These are phyloP conservation scores for Caloenas nicobarica DNA, from an alignment of 2,113 vertebrate genomes.

Conservation along the genomic window DNA sequence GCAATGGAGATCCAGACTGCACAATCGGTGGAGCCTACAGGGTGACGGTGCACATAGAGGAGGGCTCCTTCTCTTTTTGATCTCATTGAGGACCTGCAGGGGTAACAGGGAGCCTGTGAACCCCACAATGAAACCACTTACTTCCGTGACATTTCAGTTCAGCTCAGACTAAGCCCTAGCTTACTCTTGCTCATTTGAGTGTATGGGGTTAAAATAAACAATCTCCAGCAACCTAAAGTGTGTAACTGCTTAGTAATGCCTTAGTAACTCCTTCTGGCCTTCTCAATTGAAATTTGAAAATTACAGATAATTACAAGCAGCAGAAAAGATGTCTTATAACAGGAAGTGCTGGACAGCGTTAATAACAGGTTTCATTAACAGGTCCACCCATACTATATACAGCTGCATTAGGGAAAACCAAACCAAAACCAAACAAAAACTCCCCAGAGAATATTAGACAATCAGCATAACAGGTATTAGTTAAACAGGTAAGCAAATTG, in stretches of 20 bases:
- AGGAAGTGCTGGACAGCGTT: constrained; percentile 30
- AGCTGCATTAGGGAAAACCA: neutral
- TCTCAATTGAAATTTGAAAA: constrained; percentile 38
- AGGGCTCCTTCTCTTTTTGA: neutral
- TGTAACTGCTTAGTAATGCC: constrained; percentile 2
- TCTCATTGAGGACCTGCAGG: neutral
- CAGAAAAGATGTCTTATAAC: constrained; percentile 33
- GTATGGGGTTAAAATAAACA: constrained; percentile 34
- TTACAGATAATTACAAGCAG: neutral
- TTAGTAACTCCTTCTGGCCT: neutral
- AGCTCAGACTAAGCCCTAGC: neutral
- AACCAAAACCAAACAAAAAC: neutral
- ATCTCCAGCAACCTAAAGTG: neutral
- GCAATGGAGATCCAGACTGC: neutral
- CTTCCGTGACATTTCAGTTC: neutral
- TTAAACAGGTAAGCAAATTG: neutral
- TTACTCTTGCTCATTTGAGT: neutral
- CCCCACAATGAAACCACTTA: neutral
- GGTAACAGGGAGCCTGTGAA: neutral
- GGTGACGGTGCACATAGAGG: rapidly evolving
- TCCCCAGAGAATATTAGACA: neutral
- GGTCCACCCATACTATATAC: neutral
- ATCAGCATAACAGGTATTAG: neutral
- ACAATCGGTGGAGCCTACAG: neutral
- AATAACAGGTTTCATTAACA: constrained; percentile 35